phyloP scores from a whole-genome alignment of 2,113 vertebrate species.

The Tor tambroides region DNA sequence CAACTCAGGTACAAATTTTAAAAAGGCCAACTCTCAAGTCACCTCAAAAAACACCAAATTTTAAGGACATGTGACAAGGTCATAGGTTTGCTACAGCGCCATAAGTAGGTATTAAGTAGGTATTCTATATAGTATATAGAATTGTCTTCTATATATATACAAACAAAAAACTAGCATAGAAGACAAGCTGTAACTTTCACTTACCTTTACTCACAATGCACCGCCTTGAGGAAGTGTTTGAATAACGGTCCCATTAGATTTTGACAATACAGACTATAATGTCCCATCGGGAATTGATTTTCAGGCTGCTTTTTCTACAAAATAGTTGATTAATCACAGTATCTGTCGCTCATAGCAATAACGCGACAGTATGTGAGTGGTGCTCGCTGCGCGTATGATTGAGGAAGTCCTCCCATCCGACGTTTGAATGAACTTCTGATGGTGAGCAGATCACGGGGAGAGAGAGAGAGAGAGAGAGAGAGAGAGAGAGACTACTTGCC shows the following conservation, averaged over 20 bases:
- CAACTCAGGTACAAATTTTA: background rate
- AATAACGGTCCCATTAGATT: slow-evolving; percentile 11
- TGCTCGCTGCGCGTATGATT: background rate
- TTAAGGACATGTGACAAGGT: background rate
- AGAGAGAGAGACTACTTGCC: background rate
- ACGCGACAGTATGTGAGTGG: background rate
- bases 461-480: no score
- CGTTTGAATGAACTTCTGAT: slow-evolving; percentile 34
- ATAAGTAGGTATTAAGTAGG: background rate
- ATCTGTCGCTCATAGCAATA: background rate
- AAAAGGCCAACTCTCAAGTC: background rate
- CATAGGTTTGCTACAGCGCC: background rate
- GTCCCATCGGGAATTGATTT: background rate
- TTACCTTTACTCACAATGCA: slow-evolving; percentile 7
- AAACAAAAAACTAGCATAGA: background rate
- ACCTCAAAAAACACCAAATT: background rate
- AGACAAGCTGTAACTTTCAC: background rate
- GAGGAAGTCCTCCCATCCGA: slow-evolving; percentile 36
- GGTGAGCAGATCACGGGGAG: background rate
- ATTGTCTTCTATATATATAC: no score
- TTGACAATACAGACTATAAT: background rate
- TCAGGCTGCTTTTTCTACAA: background rate
- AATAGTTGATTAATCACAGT: background rate
- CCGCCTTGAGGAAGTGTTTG: slow-evolving; percentile 9
- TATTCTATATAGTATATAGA: no score